phyloP scores from a whole-genome alignment of 2,888 invertebrate species.

The Tiliacea aurago region DNA sequence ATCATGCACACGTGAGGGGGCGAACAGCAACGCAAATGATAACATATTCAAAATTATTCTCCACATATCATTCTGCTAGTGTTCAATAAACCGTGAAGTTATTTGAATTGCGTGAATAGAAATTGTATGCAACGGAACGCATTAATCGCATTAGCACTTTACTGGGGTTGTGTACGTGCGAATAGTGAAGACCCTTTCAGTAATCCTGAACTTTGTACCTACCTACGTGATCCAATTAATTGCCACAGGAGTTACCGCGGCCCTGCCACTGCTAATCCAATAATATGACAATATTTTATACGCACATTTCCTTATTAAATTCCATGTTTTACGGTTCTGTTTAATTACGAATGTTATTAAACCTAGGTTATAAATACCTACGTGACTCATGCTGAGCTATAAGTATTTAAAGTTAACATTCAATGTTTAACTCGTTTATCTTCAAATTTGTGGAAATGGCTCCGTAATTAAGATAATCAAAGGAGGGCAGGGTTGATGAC shows the following conservation, averaged over 20 bases:
- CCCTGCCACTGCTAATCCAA: conserved; percentile 2
- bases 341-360: conserved; percentile 8
- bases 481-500: conserved; percentile 80
- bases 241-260: conserved; percentile 36
- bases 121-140: conserved; percentile 78
- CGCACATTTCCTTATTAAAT: conserved; percentile 36
- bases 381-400: conserved; percentile 44
- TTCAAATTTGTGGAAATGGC: conserved; percentile 67
- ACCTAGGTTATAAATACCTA: conserved; percentile 22
- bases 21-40: conserved; percentile 73
- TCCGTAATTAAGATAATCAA: conserved; percentile 76
- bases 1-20: conserved; percentile 71
- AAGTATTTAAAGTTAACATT: conserved; percentile 44
- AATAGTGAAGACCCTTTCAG: conserved; percentile 64
- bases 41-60: conserved; percentile 80
- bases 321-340: conserved; percentile 13
- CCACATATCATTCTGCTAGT: conserved; percentile 76
- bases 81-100: conserved; percentile 85
- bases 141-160: conserved; percentile 80
- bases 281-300: conserved; percentile 23
- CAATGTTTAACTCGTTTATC: conserved; percentile 53
- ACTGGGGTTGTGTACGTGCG: conserved; percentile 73
- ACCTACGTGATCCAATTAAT: conserved; percentile 63
- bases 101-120: conserved; percentile 84
- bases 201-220: conserved; percentile 58